Evolutionary conservation across 2,797 vertebrate species (phyloP).

Genomic region (Tympanoctomys barrerae): DNA sequence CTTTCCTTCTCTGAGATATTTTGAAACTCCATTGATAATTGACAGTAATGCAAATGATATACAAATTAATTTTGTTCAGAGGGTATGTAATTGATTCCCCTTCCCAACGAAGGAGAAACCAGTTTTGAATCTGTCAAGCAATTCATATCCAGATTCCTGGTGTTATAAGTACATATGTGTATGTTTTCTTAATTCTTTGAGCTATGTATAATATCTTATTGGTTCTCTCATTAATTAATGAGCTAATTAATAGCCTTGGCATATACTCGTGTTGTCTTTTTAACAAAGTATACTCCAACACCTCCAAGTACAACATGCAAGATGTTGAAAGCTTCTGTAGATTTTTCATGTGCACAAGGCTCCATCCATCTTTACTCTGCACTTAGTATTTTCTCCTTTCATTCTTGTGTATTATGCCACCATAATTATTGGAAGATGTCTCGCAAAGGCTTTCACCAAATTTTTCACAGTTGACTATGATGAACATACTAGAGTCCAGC

Average conservation of each 20-base stretch:
- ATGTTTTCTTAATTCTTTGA: constrained; percentile 8
- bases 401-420: constrained; percentile 6
- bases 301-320: not conserved
- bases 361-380: not conserved
- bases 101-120: not conserved
- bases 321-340: not conserved
- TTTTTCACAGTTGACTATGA: constrained; percentile 14
- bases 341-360: not conserved
- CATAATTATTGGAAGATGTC: constrained; percentile 22
- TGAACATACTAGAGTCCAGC: constrained; percentile 49
- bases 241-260: constrained; percentile 12
- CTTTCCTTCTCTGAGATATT: constrained; percentile 17
- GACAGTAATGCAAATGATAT: constrained; percentile 34
- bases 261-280: not conserved
- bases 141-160: not conserved
- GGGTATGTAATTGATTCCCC: not conserved
- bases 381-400: not conserved
- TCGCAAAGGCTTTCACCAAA: constrained; percentile 4
- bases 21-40: constrained; percentile 20
- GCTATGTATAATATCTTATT: not conserved
- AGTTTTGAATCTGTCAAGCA: constrained; percentile 30
- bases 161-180: not conserved
- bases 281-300: not conserved
- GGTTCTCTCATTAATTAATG: constrained; percentile 31
- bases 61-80: constrained; percentile 29